Evolutionary conservation across 2,113 vertebrate species (phyloP).

Genomic region (Neolamprologus modestus): DNA sequence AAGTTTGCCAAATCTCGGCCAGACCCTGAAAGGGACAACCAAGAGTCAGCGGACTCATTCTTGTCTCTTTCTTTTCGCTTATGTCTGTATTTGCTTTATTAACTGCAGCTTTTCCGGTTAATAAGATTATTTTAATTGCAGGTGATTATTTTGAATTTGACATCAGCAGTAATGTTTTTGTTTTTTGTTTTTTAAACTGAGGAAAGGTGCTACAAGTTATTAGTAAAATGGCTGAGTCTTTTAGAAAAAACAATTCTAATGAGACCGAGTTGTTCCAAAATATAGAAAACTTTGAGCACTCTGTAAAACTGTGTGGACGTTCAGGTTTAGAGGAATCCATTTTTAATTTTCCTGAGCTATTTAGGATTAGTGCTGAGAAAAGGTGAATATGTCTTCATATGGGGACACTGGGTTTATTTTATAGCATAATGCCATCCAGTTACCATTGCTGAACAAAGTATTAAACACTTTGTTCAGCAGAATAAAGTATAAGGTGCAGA

Average conservation of each 20-base stretch:
- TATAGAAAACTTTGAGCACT: neutral
- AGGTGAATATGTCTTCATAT: neutral
- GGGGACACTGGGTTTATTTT: neutral
- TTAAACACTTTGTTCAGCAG: neutral
- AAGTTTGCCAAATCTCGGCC: conserved; percentile 31
- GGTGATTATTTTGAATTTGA: neutral
- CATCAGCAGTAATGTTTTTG: neutral
- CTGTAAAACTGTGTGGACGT: neutral
- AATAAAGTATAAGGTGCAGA: neutral
- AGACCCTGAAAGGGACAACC: neutral
- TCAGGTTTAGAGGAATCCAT: neutral
- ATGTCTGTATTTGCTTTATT: neutral
- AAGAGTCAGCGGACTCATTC: neutral
- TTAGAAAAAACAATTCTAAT: neutral
- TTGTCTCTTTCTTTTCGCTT: neutral
- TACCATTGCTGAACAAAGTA: neutral
- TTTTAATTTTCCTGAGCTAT: neutral
- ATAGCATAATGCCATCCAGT: neutral
- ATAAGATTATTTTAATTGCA: neutral
- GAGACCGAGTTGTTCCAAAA: neutral
- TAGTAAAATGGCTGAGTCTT: neutral
- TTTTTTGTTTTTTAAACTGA: neutral
- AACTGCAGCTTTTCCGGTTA: neutral
- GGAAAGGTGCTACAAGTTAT: neutral
- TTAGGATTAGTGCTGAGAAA: neutral